Conservation (phyloP, 2,888 invertebrate species). For the Willowsia nigromaculata region DNA sequence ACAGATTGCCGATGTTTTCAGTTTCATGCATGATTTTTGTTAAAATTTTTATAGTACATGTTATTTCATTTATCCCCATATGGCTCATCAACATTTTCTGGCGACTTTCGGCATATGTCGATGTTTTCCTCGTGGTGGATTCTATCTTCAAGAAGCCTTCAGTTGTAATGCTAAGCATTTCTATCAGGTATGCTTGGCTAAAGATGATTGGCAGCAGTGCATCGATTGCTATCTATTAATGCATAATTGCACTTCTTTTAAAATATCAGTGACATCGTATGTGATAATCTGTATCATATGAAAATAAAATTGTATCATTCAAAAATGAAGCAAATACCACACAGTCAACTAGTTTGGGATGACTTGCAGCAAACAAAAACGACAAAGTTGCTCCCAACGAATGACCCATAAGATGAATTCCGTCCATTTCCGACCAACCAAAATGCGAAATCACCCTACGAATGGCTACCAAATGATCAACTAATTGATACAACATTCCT, state of each 20-base stretch:
- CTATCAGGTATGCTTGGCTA: conserved; percentile 42
- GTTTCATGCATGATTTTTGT: not conserved
- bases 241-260: too few relatives aligned
- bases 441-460: conserved; percentile 35
- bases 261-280: too few relatives aligned
- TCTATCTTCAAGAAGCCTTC: conserved; percentile 66
- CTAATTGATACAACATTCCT: conserved; percentile 52
- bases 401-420: conserved; percentile 50
- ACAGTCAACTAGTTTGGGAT: conserved; percentile 84
- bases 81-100: conserved; percentile 74
- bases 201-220: conserved; percentile 72
- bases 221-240: conserved; percentile 74
- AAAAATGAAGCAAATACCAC: conserved; percentile 66
- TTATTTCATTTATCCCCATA: conserved; percentile 60
- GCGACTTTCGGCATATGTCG: conserved; percentile 85
- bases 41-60: conserved; percentile 42
- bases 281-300: too few relatives aligned
- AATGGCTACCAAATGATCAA: conserved; percentile 29
- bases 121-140: conserved; percentile 79
- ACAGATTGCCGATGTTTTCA: not conserved
- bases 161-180: conserved; percentile 59
- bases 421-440: conserved; percentile 10
- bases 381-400: conserved; percentile 59
- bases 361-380: conserved; percentile 79
- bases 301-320: too few relatives aligned